These are phyloP conservation scores for Tiliacea aurago DNA, from an alignment of 2,888 invertebrate genomes.

Conservation along the genomic window DNA sequence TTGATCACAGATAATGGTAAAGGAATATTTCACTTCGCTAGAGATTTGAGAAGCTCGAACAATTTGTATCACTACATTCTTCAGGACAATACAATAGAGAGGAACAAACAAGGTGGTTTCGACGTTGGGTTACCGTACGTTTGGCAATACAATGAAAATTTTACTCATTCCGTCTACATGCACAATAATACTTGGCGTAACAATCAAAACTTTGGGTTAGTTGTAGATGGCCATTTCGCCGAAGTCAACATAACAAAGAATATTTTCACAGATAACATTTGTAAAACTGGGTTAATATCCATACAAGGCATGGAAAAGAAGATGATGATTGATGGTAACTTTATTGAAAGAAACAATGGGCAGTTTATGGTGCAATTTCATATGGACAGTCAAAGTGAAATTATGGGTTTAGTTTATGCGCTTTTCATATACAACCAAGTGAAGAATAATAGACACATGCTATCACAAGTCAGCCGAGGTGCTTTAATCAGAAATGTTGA, in stretches of 20 bases:
- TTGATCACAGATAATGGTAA: slow-evolving; percentile 96
- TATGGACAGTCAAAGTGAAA: slow-evolving; percentile 98
- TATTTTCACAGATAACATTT: slow-evolving; percentile 95
- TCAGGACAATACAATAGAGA: slow-evolving; percentile 96
- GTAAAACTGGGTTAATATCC: slow-evolving; percentile 94
- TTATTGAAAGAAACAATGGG: slow-evolving; percentile 95
- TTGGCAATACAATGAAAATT: slow-evolving; percentile 98
- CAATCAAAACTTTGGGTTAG: slow-evolving; percentile 96
- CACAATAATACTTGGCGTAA: slow-evolving; percentile 96
- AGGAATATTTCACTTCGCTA: slow-evolving; percentile 97
- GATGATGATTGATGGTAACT: slow-evolving; percentile 95
- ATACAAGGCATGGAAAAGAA: slow-evolving; percentile 99
- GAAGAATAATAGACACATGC: slow-evolving; percentile 91
- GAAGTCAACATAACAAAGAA: slow-evolving; percentile 96
- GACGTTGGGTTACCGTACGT: slow-evolving; percentile 97
- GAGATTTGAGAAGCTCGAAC: slow-evolving; percentile 98
- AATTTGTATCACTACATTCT: slow-evolving; percentile 99
- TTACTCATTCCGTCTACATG: slow-evolving; percentile 97
- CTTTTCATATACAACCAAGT: slow-evolving; percentile 94
- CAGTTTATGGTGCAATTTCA: slow-evolving; percentile 96
- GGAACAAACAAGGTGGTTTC: slow-evolving; percentile 96
- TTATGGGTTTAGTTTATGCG: slow-evolving; percentile 95
- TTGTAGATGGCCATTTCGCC: slow-evolving; percentile 98
- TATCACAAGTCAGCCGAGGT: slow-evolving; percentile 77
- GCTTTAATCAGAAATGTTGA: slow-evolving; percentile 82